These are phyloP conservation scores for Zenarchopterus dispar DNA, from an alignment of 2,797 vertebrate genomes.

Conservation along the genomic window DNA sequence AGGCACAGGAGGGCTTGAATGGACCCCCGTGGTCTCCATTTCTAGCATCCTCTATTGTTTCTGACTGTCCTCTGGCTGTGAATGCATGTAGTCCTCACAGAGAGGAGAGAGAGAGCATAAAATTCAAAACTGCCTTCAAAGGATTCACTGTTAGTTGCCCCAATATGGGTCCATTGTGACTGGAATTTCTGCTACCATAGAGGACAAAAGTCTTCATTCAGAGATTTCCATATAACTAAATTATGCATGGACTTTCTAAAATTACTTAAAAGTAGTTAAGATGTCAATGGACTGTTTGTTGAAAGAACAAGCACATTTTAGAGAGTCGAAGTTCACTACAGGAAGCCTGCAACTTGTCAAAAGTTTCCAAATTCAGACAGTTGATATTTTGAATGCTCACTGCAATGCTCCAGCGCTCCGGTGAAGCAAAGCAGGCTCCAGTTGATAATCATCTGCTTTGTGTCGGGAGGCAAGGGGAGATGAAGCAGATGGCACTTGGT, in stretches of 20 bases:
- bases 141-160: conserved; percentile 15
- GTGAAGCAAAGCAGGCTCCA: conserved; percentile 69
- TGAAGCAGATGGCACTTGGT: conserved; percentile 77
- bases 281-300: conserved; percentile 53
- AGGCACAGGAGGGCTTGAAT: conserved; percentile 39
- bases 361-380: conserved; percentile 60
- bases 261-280: conserved; percentile 8
- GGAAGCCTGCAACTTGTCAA: conserved; percentile 54
- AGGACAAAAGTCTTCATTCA: conserved; percentile 42
- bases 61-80: conserved; percentile 18
- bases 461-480: conserved; percentile 65
- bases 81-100: conserved; percentile 3
- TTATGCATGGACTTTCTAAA: conserved; percentile 55
- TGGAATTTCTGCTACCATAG: conserved; percentile 20
- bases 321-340: conserved; percentile 44
- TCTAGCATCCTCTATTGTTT: conserved; percentile 35
- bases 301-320: conserved; percentile 45
- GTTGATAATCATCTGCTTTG: conserved; percentile 81
- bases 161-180: conserved; percentile 19
- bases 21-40: conserved; percentile 48
- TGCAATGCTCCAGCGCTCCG: conserved; percentile 56
- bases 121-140: conserved; percentile 35
- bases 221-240: conserved; percentile 34
- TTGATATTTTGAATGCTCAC: conserved; percentile 65
- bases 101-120: conserved; percentile 10